A percentile compares a stretch with the other conserved stretches of the same genome.
phyloP scores from a whole-genome alignment of 2,888 invertebrate species.

The Synanthedon myopaeformis region DNA sequence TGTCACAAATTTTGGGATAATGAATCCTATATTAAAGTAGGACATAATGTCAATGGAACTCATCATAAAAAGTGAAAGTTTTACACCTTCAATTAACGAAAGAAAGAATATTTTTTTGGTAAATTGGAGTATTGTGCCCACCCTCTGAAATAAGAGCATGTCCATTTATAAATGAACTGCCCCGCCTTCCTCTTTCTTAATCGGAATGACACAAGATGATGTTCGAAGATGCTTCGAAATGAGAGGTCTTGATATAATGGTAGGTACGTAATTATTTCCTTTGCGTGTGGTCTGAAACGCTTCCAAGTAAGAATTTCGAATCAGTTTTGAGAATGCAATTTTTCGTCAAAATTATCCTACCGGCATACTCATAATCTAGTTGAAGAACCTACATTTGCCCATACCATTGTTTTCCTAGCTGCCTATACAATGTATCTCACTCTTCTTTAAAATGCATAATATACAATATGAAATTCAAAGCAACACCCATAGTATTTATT shows the following conservation, averaged over 20 bases:
- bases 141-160: conserved; percentile 29
- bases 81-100: conserved; percentile 20
- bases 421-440: too few relatives aligned
- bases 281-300: conserved; percentile 39
- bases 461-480: too few relatives aligned
- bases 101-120: conserved; percentile 24
- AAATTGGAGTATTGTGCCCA: conserved; percentile 40
- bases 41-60: not conserved
- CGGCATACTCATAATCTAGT: not conserved
- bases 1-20: too few relatives aligned
- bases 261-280: conserved; percentile 31
- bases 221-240: conserved; percentile 16
- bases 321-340: conserved; percentile 29
- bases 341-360: conserved; percentile 2
- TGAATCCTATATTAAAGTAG: too few relatives aligned
- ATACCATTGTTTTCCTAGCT: too few relatives aligned
- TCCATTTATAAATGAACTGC: conserved; percentile 22
- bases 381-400: not conserved
- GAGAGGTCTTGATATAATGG: conserved; percentile 25
- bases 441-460: too few relatives aligned
- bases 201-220: conserved; percentile 15
- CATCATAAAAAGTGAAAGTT: conserved; percentile 29
- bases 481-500: too few relatives aligned
- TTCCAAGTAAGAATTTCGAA: conserved; percentile 28
- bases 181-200: conserved; percentile 17